phyloP scores from a whole-genome alignment of 2,113 vertebrate species.

The Psephotus haematonotus region DNA sequence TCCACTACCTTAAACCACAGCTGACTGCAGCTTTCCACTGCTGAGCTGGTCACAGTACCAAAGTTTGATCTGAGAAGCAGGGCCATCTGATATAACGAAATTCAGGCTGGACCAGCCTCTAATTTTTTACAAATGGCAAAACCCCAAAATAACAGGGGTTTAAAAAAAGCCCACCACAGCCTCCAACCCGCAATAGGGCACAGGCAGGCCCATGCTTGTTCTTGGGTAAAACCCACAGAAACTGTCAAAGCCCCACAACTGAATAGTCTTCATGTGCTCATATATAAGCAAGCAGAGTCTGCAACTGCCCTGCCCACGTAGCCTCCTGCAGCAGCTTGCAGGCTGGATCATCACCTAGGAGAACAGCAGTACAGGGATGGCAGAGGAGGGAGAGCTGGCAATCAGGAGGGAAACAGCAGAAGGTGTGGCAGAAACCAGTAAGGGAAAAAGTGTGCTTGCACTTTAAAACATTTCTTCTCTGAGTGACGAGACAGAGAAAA shows the following conservation, averaged over 20 bases:
- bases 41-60: not conserved
- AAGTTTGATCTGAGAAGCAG: not conserved
- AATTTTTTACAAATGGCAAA: not conserved
- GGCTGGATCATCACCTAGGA: not conserved
- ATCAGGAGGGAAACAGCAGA: not conserved
- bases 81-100: not conserved
- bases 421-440: not conserved
- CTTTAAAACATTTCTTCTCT: not conserved
- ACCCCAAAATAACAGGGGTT: not conserved
- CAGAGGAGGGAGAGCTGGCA: not conserved
- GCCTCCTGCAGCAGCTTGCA: not conserved
- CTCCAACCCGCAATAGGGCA: not conserved
- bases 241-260: not conserved
- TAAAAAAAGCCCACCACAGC: not conserved
- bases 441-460: not conserved
- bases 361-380: not conserved
- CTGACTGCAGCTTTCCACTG: not conserved
- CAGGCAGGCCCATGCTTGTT: fast-evolving
- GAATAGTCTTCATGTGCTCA: not conserved
- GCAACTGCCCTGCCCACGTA: not conserved
- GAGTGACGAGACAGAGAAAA: not conserved
- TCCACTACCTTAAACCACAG: not conserved
- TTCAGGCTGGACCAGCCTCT: not conserved
- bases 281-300: not conserved
- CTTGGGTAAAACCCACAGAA: not conserved